Evolutionary conservation across 2,797 vertebrate species (phyloP).

Genomic region (Gambusia yucatana): DNA sequence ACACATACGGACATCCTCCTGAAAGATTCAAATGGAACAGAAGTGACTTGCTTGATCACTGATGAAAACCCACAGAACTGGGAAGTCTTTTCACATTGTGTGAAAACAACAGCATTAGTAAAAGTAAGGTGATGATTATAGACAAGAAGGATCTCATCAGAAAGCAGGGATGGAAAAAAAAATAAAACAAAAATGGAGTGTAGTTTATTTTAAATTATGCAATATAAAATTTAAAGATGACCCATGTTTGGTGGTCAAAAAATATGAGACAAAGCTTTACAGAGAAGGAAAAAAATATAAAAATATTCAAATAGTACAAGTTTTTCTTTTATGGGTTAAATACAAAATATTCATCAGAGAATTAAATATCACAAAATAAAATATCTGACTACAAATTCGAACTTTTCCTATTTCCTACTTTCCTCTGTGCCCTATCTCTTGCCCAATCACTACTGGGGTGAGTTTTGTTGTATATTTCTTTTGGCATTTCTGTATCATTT

Average conservation of each 20-base stretch:
- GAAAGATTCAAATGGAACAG: neutral
- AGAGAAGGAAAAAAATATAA: neutral
- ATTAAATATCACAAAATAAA: too few species aligned
- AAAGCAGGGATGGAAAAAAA: neutral
- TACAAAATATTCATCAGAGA: too few species aligned
- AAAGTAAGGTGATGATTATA: neutral
- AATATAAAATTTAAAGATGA: neutral
- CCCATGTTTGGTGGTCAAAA: neutral
- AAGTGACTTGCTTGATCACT: neutral
- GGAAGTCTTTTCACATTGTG: neutral
- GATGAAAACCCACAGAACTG: neutral
- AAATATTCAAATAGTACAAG: neutral
- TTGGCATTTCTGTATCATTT: too few species aligned
- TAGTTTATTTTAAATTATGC: neutral
- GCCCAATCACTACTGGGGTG: too few species aligned
- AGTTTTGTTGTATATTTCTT: too few species aligned
- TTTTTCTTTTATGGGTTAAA: neutral
- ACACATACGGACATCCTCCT: neutral
- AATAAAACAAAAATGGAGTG: neutral
- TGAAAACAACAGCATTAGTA: neutral
- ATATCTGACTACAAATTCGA: too few species aligned
- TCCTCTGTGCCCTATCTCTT: too few species aligned
- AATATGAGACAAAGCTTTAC: neutral
- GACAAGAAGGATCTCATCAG: neutral
- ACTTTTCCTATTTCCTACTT: too few species aligned